Conservation (phyloP, 2,113 vertebrate genomes). For the Puntigrus tetrazona region DNA sequence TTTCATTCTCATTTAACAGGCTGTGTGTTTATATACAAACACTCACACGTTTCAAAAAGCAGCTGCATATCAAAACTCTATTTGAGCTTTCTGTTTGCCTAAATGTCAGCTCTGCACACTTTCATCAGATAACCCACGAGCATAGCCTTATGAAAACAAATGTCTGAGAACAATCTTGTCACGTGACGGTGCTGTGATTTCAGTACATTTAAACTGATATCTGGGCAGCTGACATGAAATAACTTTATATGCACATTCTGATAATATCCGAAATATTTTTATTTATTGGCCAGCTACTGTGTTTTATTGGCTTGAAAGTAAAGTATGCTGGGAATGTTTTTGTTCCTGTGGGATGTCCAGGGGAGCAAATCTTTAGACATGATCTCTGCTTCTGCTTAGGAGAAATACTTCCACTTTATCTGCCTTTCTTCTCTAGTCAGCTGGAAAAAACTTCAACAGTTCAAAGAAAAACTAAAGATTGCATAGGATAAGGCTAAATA, state of each 20-base stretch:
- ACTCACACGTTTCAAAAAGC: no score
- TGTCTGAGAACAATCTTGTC: background rate
- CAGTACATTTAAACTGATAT: background rate
- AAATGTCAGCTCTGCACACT: no score
- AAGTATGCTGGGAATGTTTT: constrained; percentile 44
- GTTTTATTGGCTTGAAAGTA: constrained; percentile 27
- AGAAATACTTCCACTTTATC: background rate
- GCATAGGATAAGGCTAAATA: background rate
- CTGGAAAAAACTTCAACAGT: background rate
- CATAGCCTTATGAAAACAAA: no score
- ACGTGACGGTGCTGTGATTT: constrained; percentile 37
- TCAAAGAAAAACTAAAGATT: background rate
- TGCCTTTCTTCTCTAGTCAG: background rate
- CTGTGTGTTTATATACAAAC: no score
- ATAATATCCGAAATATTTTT: background rate
- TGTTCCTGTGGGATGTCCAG: constrained; percentile 10
- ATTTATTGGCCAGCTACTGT: background rate
- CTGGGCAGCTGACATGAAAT: background rate
- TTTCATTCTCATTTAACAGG: no score
- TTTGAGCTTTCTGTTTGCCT: no score
- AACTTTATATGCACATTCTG: background rate
- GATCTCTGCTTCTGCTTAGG: background rate
- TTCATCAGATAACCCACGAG: no score
- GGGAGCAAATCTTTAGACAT: constrained; percentile 13
- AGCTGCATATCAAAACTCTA: no score